Evolutionary conservation across 2,888 invertebrate genomes (phyloP), one percentile per base, ranked within the genome.

Genomic region (Phengaris alcon): DNA sequence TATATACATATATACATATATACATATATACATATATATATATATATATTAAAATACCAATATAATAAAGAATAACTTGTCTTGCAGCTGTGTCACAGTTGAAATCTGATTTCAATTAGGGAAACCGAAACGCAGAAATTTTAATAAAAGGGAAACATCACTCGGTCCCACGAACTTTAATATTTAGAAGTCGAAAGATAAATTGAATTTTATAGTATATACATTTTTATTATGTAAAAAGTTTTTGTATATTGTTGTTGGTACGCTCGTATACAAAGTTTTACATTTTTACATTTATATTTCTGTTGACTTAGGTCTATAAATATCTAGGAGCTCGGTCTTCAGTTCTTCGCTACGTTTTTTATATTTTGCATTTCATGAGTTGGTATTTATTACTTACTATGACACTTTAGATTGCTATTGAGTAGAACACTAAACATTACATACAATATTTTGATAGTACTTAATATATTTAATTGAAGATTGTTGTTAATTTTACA

Each of bases 41-140:
- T 35, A 3, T 35, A 3, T 35, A 74, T 68, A 75, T 68, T 74
- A 54, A 46, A 52, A 59, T 76, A 78, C 76, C 76, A 75, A 79
- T 79, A 78, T 79, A 75, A 76, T 77, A 81, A 82, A 80, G 83
- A 79, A 80, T 81, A 79, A 77, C 79, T 82, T 82, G 79, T 81
- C 84, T 84, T 85, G 85, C 90, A 91, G 90, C 90, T 91, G 91
- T 85, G 88, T 89, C 88, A 85, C 86, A 86, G 86, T 84, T 87
- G 88, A 87, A 88, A 90, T 91, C 89, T 88, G 88, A 89, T 90
- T 89, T 87, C 87, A 90, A 91, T 91, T 90, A 89, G 83, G 89
- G 88, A 89, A 90, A 88, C 90, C 75, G 87, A 87, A 88, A 88
- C 86, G 84, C 83, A 82, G 85, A 90, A 91, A 85, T 90, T 91